These are phyloP conservation scores for Aspidiotus rigidus DNA, from an alignment of 2,888 invertebrate species.

Conservation along the genomic window DNA sequence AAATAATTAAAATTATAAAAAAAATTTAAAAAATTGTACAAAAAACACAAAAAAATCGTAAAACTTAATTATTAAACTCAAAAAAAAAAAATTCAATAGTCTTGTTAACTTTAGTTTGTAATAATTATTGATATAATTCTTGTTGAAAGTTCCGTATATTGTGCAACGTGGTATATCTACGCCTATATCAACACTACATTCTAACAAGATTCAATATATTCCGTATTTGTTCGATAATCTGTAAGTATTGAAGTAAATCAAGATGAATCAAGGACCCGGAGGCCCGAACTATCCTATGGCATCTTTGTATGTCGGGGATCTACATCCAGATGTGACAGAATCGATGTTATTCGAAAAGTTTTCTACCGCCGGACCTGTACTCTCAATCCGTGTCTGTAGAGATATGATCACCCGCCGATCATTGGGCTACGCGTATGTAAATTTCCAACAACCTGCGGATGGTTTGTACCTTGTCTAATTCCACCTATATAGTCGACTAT, in stretches of 20 bases:
- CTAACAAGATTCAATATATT: background rate
- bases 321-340: constrained; percentile 96
- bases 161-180: constrained; percentile 32
- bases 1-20: constrained; percentile 24
- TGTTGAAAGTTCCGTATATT: constrained; percentile 13
- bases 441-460: constrained; percentile 99
- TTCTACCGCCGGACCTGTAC: constrained; percentile 94
- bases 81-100: constrained; percentile 19
- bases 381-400: constrained; percentile 97
- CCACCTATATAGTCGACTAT: too few relatives aligned
- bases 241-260: constrained; percentile 38
- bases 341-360: constrained; percentile 99
- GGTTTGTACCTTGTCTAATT: constrained; percentile 56
- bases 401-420: constrained; percentile 96
- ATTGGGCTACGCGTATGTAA: constrained; percentile 98
- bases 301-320: constrained; percentile 96
- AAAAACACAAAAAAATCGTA: constrained; percentile 28
- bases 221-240: background rate
- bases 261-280: constrained; percentile 75
- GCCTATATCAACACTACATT: constrained; percentile 10
- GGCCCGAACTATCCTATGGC: constrained; percentile 89
- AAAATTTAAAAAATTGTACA: constrained; percentile 26
- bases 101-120: constrained; percentile 24
- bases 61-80: constrained; percentile 21
- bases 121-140: constrained; percentile 3